phyloP scores from a whole-genome alignment of 1,140 invertebrate species.

The Dreissena rostriformis region DNA sequence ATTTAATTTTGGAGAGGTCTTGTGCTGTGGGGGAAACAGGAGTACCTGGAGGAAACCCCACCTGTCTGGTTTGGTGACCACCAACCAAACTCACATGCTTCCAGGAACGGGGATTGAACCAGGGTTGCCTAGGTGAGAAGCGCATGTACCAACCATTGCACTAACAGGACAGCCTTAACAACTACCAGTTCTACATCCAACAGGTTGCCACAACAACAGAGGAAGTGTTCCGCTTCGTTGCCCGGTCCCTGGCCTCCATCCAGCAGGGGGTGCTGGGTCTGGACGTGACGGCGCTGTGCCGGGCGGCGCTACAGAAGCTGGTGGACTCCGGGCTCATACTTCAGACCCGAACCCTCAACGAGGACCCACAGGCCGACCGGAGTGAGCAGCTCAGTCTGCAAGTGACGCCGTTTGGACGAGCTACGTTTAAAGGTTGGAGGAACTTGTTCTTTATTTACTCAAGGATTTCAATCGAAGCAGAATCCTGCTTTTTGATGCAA shows the following conservation, averaged over 20 bases:
- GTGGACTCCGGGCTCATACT: conserved; percentile 74
- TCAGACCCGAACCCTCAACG: conserved; percentile 60
- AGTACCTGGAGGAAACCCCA: too few relatives aligned
- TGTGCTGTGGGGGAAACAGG: too few relatives aligned
- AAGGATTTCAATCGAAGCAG: too few relatives aligned
- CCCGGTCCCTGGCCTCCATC: conserved; percentile 85
- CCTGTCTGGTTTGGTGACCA: too few relatives aligned
- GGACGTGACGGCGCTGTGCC: conserved; percentile 84
- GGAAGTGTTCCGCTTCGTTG: conserved; percentile 81
- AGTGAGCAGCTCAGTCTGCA: conserved; percentile 58
- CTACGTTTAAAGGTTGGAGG: conserved; percentile 89
- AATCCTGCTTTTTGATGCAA: too few relatives aligned
- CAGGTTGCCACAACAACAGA: conserved; percentile 69
- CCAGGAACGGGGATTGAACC: too few relatives aligned
- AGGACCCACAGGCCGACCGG: conserved; percentile 44
- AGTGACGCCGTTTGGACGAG: conserved; percentile 85
- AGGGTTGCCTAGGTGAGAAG: too few relatives aligned
- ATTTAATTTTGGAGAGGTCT: too few relatives aligned
- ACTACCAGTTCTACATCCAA: neutral
- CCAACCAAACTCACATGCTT: too few relatives aligned
- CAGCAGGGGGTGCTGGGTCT: conserved; percentile 81
- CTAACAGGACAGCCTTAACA: too few relatives aligned
- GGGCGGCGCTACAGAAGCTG: conserved; percentile 73
- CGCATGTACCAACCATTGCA: too few relatives aligned
- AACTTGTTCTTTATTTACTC: neutral